Conservation (phyloP, 2,888 invertebrate species). For the Idaea dimidiata region DNA sequence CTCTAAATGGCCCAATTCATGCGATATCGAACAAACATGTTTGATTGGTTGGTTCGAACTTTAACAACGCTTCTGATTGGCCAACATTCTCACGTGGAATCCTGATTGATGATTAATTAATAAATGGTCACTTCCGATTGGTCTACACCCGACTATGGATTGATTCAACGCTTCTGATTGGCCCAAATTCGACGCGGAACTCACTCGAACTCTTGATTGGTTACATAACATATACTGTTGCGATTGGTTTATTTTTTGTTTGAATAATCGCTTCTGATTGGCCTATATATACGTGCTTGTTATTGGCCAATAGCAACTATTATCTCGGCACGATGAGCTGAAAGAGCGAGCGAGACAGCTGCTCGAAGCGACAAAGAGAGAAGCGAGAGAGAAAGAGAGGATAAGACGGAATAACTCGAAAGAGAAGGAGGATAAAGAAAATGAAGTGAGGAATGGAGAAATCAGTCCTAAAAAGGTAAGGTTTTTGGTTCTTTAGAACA, state of each 20-base stretch:
- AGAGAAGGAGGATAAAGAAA: constrained; percentile 83
- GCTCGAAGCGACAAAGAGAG: constrained; percentile 88
- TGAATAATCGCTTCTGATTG: constrained; percentile 10
- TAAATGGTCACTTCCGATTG: constrained; percentile 15
- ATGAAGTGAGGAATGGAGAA: constrained; percentile 62
- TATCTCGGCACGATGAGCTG: constrained; percentile 91
- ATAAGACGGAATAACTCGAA: constrained; percentile 54
- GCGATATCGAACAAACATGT: constrained; percentile 15
- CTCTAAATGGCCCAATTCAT: constrained; percentile 19
- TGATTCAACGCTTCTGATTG: constrained; percentile 9
- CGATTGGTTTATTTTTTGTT: constrained; percentile 12
- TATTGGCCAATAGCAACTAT: constrained; percentile 81
- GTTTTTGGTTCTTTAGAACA: background rate
- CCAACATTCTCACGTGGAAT: no score
- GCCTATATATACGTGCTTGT: constrained; percentile 13
- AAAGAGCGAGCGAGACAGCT: constrained; percentile 91
- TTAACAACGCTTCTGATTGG: constrained; percentile 13
- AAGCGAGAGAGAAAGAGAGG: constrained; percentile 78
- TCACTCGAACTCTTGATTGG: background rate
- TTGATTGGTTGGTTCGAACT: background rate
- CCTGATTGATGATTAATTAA: no score
- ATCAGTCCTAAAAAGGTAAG: constrained; percentile 66
- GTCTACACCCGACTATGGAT: constrained; percentile 2
- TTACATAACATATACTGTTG: no score
- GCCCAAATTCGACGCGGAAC: background rate